These are phyloP conservation scores for Limnephilus marmoratus DNA, from an alignment of 2,888 invertebrate genomes.

Conservation along the genomic window DNA sequence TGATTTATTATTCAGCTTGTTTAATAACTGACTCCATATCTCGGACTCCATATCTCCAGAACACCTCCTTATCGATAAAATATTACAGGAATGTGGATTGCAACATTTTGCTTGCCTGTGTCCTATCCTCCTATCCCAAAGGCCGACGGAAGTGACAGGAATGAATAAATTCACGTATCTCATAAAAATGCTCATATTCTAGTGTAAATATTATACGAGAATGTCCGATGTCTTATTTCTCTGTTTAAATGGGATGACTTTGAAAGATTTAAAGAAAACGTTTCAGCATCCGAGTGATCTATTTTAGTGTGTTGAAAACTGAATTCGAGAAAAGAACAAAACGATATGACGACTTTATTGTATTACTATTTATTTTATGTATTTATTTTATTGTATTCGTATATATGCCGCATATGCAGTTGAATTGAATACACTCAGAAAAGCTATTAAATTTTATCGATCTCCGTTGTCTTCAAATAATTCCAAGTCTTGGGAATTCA, in stretches of 20 bases:
- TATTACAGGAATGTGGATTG: not conserved
- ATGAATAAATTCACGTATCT: not conserved
- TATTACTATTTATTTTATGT: not conserved
- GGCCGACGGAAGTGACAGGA: not conserved
- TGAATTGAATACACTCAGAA: not conserved
- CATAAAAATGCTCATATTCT: not conserved
- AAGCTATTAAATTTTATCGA: not conserved
- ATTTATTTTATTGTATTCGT: not conserved
- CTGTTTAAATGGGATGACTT: not conserved
- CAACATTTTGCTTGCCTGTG: not conserved
- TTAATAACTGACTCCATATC: not conserved
- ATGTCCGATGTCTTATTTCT: not conserved
- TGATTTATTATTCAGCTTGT: not conserved
- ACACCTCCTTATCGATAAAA: not conserved
- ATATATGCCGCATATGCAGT: not conserved
- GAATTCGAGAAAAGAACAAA: not conserved
- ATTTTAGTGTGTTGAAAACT: not conserved
- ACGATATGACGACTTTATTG: not conserved
- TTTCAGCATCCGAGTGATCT: not conserved
- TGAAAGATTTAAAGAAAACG: not conserved
- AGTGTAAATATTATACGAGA: conserved; percentile 2
- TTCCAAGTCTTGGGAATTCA: not conserved
- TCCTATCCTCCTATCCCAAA: not conserved
- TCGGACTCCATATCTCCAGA: not conserved
- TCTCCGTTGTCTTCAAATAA: not conserved